Conservation (phyloP, 2,113 vertebrate genomes). For the Triplophysa rosa region DNA sequence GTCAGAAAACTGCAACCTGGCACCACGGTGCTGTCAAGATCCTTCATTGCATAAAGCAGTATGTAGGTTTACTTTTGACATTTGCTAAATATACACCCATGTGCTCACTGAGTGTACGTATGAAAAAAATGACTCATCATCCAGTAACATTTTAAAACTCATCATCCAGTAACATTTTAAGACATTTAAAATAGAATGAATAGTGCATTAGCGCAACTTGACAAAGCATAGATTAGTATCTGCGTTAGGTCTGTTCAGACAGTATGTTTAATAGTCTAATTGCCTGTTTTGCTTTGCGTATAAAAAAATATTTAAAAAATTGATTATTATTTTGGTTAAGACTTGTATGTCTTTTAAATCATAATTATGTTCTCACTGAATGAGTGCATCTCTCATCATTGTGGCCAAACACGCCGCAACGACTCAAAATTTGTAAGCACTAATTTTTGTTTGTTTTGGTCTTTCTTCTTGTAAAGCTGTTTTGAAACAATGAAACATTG, state of each 20-base stretch:
- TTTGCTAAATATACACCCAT: neutral
- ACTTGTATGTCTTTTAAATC: too few relatives aligned
- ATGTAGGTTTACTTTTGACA: constrained; percentile 3
- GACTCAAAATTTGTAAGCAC: too few relatives aligned
- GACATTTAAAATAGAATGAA: neutral
- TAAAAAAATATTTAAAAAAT: too few relatives aligned
- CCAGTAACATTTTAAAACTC: constrained; percentile 8
- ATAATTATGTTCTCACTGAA: too few relatives aligned
- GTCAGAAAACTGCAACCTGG: neutral
- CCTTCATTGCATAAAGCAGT: neutral
- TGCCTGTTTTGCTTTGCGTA: too few relatives aligned
- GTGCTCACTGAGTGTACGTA: neutral
- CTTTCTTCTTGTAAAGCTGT: too few relatives aligned
- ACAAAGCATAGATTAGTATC: neutral
- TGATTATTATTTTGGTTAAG: too few relatives aligned
- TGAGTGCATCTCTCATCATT: too few relatives aligned
- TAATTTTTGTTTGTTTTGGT: too few relatives aligned
- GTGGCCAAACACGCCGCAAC: too few relatives aligned
- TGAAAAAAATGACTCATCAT: neutral
- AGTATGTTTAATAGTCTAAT: neutral
- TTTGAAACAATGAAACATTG: too few relatives aligned
- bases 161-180: neutral
- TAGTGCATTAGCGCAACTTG: neutral
- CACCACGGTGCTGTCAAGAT: neutral
- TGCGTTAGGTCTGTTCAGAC: neutral